These are phyloP conservation scores for Onychostoma macrolepis DNA, from an alignment of 2,113 vertebrate genomes.

Conservation along the genomic window DNA sequence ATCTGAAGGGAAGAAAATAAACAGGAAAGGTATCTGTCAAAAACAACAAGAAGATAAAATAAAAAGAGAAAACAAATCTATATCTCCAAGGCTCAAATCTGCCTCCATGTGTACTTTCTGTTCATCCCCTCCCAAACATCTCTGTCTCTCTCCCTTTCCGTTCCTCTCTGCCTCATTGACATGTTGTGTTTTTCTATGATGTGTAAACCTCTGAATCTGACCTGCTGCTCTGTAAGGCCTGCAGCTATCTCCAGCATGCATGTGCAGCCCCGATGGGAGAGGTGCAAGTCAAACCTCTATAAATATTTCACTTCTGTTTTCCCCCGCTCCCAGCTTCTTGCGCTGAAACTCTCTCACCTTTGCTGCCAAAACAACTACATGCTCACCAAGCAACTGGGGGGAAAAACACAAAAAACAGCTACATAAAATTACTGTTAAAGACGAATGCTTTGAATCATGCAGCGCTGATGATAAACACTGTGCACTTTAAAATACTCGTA, in stretches of 20 bases:
- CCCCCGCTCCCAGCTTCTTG: slow-evolving; percentile 58
- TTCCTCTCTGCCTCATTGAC: slow-evolving; percentile 68
- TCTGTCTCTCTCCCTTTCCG: slow-evolving; percentile 31
- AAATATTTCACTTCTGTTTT: slow-evolving; percentile 81
- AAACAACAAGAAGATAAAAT: slow-evolving; percentile 60
- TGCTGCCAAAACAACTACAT: slow-evolving; percentile 52
- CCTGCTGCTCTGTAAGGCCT: slow-evolving; percentile 73
- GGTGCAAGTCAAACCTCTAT: slow-evolving; percentile 75
- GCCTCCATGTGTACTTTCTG: slow-evolving; percentile 62
- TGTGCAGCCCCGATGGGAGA: slow-evolving; percentile 74
- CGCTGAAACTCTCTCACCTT: slow-evolving; percentile 53
- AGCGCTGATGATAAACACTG: neutral
- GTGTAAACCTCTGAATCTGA: slow-evolving; percentile 75
- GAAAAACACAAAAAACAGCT: slow-evolving; percentile 10
- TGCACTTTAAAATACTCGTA: slow-evolving; percentile 14
- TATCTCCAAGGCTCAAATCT: slow-evolving; percentile 71
- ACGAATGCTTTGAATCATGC: slow-evolving; percentile 9
- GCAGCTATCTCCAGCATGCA: slow-evolving; percentile 73
- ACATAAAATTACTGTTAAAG: slow-evolving; percentile 18
- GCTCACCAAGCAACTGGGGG: slow-evolving; percentile 39
- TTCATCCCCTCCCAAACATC: slow-evolving; percentile 34
- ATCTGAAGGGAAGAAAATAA: slow-evolving; percentile 69
- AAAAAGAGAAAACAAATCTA: slow-evolving; percentile 63
- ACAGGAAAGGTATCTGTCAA: slow-evolving; percentile 69
- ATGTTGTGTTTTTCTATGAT: slow-evolving; percentile 77